Conservation (phyloP, 2,797 vertebrate species). For the Rhodeus uyekii region DNA sequence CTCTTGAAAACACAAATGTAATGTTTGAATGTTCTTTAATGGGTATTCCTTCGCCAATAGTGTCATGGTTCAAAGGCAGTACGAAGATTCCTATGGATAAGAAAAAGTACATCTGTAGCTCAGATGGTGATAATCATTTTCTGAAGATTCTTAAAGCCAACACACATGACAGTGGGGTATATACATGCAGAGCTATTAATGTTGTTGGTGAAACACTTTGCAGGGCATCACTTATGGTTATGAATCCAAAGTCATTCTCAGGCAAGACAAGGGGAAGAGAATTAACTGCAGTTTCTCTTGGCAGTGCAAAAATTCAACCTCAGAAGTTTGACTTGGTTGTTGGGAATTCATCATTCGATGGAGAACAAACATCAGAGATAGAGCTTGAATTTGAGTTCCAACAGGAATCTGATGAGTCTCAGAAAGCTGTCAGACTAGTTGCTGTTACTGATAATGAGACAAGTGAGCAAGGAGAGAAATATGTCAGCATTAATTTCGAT, state of each 20-base stretch:
- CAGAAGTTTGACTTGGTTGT: conserved; percentile 83
- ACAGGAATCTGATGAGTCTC: conserved; percentile 76
- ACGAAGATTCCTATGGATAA: conserved; percentile 79
- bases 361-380: conserved; percentile 84
- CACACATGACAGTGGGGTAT: conserved; percentile 84
- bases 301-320: conserved; percentile 70
- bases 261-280: conserved; percentile 73
- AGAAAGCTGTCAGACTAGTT: conserved; percentile 79
- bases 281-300: conserved; percentile 71
- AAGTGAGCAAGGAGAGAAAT: conserved; percentile 79
- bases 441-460: conserved; percentile 79
- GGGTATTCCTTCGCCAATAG: conserved; percentile 87
- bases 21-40: conserved; percentile 94
- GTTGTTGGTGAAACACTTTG: conserved; percentile 89
- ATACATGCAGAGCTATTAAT: conserved; percentile 87
- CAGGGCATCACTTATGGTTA: conserved; percentile 81
- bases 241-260: conserved; percentile 69
- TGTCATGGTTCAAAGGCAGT: conserved; percentile 92
- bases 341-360: conserved; percentile 75
- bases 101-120: conserved; percentile 82
- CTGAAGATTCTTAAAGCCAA: conserved; percentile 82
- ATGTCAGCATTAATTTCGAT: conserved; percentile 83
- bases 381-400: conserved; percentile 89
- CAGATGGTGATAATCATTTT: conserved; percentile 87
- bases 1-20: conserved; percentile 82